A percentile compares a stretch with the other conserved stretches of the same genome.
These are phyloP conservation scores for Arctopsyche grandis DNA, from an alignment of 1,140 invertebrate species.

Conservation along the genomic window DNA sequence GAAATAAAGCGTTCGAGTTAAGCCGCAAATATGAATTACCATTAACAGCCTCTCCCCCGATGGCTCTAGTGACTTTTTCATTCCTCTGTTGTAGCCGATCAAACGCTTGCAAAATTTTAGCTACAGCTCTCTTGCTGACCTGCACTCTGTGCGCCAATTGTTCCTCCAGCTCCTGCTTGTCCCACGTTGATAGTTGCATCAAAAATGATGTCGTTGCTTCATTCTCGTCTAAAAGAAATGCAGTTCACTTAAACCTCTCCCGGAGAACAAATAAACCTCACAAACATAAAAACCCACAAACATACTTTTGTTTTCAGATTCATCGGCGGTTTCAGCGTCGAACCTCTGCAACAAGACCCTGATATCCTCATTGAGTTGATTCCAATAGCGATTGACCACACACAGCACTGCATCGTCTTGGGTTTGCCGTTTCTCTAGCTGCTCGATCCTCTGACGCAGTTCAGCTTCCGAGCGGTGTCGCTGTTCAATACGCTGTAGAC, in stretches of 20 bases:
- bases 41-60: slow-evolving; percentile 84
- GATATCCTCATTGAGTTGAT: slow-evolving; percentile 97
- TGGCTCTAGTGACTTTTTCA: slow-evolving; percentile 88
- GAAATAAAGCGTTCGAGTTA: background rate
- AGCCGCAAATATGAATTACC: slow-evolving; percentile 23
- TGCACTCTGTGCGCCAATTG: slow-evolving; percentile 94
- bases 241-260: background rate
- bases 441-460: slow-evolving; percentile 91
- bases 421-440: slow-evolving; percentile 95
- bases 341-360: slow-evolving; percentile 92
- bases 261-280: background rate
- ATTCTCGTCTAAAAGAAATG: slow-evolving; percentile 81
- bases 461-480: slow-evolving; percentile 90
- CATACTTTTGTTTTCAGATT: slow-evolving; percentile 92
- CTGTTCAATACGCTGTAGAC: slow-evolving; percentile 83
- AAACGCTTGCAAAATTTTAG: slow-evolving; percentile 96
- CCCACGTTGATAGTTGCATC: slow-evolving; percentile 97
- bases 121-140: slow-evolving; percentile 92
- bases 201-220: slow-evolving; percentile 97
- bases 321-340: slow-evolving; percentile 97
- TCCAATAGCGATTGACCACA: slow-evolving; percentile 99
- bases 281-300: background rate
- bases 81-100: slow-evolving; percentile 93
- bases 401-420: slow-evolving; percentile 98
- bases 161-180: slow-evolving; percentile 96